Conservation (phyloP, 2,797 vertebrate species). For the Gymnothorax javanicus region DNA sequence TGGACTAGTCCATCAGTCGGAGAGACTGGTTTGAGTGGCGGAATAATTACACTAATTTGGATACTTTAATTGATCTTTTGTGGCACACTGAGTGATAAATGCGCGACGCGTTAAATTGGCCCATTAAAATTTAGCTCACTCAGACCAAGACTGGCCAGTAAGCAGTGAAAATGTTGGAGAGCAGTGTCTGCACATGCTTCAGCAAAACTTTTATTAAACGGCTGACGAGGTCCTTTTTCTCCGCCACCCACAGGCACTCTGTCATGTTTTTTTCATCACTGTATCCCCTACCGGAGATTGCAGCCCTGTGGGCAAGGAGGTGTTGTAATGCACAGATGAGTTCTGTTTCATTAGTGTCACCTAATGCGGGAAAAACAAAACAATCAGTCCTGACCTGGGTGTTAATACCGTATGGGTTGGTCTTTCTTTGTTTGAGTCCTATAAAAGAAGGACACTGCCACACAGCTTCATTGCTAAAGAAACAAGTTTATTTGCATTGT, state of each 20-base stretch:
- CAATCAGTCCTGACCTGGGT: neutral
- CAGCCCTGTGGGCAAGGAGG: slow-evolving; percentile 1
- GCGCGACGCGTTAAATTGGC: too few relatives aligned
- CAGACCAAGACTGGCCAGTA: neutral
- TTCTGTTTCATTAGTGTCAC: slow-evolving; percentile 37
- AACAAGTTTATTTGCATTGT: neutral
- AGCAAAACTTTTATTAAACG: neutral
- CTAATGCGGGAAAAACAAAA: slow-evolving; percentile 28
- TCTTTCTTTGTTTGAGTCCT: neutral
- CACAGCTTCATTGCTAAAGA: neutral
- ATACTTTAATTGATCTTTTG: neutral
- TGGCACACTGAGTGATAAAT: neutral
- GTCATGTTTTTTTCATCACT: slow-evolving; percentile 15
- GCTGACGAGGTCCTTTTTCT: neutral
- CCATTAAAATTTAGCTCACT: neutral
- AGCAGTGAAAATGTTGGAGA: neutral
- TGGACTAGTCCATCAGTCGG: neutral
- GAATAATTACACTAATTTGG: neutral
- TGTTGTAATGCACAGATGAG: neutral
- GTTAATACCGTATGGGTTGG: neutral
- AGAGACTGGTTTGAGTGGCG: neutral
- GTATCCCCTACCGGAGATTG: neutral
- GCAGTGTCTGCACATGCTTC: neutral
- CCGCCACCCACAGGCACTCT: neutral
- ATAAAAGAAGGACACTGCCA: neutral